Evolutionary conservation across 2,888 invertebrate species (phyloP).

Genomic region (Sphaerolaimus hirsutus): DNA sequence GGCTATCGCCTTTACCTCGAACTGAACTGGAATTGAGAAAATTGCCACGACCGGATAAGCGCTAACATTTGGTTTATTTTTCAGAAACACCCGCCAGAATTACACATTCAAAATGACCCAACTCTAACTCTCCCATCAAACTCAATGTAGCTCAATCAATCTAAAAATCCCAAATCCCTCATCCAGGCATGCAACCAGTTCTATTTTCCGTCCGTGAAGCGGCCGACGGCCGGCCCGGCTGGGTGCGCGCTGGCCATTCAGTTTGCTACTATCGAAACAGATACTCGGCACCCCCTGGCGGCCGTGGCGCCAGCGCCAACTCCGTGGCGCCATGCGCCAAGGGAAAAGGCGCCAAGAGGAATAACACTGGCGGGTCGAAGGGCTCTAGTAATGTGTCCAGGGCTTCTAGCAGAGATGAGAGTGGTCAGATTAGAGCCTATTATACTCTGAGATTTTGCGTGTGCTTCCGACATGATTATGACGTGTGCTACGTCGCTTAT

Average conservation of each 20-base stretch:
- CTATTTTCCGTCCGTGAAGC: conserved; percentile 56
- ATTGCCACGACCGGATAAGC: too few relatives aligned
- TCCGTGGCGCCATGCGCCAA: not conserved
- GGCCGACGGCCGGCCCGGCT: conserved; percentile 32
- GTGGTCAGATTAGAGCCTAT: conserved; percentile 29
- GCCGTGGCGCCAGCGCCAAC: conserved; percentile 12
- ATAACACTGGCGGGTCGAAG: too few relatives aligned
- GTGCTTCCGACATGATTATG: conserved; percentile 46
- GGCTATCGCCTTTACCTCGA: too few relatives aligned
- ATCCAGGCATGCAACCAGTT: conserved; percentile 53
- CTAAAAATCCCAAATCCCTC: not conserved
- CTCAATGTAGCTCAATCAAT: too few relatives aligned
- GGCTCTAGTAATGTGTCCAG: too few relatives aligned
- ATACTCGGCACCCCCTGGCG: conserved; percentile 24
- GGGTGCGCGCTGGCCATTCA: conserved; percentile 47
- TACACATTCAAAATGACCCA: too few relatives aligned
- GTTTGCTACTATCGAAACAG: conserved; percentile 58
- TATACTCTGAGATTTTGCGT: conserved; percentile 54
- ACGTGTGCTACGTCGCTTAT: conserved; percentile 60
- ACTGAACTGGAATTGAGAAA: too few relatives aligned
- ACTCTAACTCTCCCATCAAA: too few relatives aligned
- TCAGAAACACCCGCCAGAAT: too few relatives aligned
- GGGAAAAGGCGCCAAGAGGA: not conserved
- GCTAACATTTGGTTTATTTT: too few relatives aligned
- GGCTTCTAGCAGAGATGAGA: not conserved